Percentiles rank a stretch among this genome's conserved stretches.
phyloP scores from a whole-genome alignment of 1,140 invertebrate genomes.

The Marisa cornuarietis region DNA sequence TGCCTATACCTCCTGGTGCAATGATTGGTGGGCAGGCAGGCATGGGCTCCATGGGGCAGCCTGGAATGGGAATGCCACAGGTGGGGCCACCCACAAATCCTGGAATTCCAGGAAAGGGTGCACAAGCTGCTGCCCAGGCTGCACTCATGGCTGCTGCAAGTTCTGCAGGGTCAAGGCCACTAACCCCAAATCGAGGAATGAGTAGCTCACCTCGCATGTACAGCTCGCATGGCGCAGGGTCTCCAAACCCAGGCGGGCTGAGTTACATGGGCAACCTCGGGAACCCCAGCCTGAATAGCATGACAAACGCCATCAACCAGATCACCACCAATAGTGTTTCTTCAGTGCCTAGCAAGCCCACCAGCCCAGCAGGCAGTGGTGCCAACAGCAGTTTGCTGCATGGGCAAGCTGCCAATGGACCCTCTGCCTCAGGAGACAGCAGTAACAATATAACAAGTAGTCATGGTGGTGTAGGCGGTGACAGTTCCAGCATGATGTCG shows the following conservation, averaged over 20 bases:
- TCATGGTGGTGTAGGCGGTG: conserved; percentile 2
- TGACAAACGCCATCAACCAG: conserved; percentile 49
- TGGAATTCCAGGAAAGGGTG: conserved; percentile 54
- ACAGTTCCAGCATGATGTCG: conserved; percentile 18
- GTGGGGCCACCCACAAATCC: conserved; percentile 26
- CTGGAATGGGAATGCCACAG: conserved; percentile 24
- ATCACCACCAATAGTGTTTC: conserved; percentile 37
- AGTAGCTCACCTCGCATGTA: conserved; percentile 31
- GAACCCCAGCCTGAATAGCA: conserved; percentile 44
- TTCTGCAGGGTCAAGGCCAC: conserved; percentile 35
- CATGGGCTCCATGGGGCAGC: conserved; percentile 34
- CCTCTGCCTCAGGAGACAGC: conserved; percentile 3
- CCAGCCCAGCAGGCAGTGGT: conserved; percentile 25
- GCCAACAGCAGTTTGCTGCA: neutral
- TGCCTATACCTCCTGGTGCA: conserved; percentile 20
- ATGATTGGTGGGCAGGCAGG: conserved; percentile 16
- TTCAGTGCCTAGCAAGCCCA: conserved; percentile 27
- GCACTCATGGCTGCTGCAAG: conserved; percentile 64
- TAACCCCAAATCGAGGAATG: conserved; percentile 10
- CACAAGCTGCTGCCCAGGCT: conserved; percentile 65
- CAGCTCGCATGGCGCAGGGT: conserved; percentile 21
- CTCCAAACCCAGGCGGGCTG: conserved; percentile 23
- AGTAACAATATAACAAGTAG: neutral
- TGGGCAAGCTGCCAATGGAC: neutral
- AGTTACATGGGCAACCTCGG: conserved; percentile 38